phyloP scores from a whole-genome alignment of 37 sponge, comb jelly and placozoan species.

The Crambe crambe region DNA sequence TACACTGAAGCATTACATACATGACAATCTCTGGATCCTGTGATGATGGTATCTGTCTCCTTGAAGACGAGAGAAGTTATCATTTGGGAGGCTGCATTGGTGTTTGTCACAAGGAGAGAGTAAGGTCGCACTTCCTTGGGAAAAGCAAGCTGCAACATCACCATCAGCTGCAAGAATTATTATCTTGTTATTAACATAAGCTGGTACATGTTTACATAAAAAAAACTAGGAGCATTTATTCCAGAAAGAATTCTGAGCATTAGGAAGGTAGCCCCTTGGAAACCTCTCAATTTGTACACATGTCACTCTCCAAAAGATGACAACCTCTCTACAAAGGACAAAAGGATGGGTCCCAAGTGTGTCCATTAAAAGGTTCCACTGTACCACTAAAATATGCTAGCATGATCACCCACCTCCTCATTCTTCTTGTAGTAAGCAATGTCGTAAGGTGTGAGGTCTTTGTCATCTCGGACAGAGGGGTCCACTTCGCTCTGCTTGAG shows the following conservation, averaged over 20 bases:
- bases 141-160: constrained; percentile 12
- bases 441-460: constrained; percentile 50
- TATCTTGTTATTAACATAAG: too few species aligned
- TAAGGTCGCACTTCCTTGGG: constrained; percentile 43
- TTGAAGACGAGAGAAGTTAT: constrained; percentile 50
- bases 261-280: too few species aligned
- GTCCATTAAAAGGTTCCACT: too few species aligned
- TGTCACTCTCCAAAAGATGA: too few species aligned
- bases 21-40: constrained; percentile 55
- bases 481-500: constrained; percentile 33
- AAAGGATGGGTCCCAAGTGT: too few species aligned
- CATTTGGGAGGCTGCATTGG: constrained; percentile 4
- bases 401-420: constrained; percentile 19
- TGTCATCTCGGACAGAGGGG: constrained; percentile 3
- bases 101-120: constrained; percentile 8
- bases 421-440: constrained; percentile 56
- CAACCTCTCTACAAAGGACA: too few species aligned
- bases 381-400: too few species aligned
- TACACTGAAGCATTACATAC: constrained; percentile 18
- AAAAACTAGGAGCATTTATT: too few species aligned
- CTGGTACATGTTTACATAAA: too few species aligned
- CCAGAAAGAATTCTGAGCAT: too few species aligned
- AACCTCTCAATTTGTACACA: too few species aligned
- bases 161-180: constrained; percentile 20
- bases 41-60: constrained; percentile 7